phyloP scores from a whole-genome alignment of 2,113 vertebrate genomes.

The Brachyhypopomus occidentalis region DNA sequence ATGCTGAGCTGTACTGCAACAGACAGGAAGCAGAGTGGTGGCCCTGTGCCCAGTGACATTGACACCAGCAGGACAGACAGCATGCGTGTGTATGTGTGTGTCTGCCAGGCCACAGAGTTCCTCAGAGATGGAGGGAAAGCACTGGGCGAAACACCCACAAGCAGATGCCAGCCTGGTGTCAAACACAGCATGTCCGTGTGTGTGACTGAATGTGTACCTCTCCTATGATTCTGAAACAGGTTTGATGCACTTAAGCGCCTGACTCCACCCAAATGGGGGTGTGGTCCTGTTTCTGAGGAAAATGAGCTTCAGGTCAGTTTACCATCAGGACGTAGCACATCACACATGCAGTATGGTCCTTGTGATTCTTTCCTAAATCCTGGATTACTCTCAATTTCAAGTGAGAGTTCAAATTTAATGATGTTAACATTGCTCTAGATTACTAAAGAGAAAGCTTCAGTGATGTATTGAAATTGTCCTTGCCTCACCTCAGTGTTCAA shows the following conservation, averaged over 20 bases:
- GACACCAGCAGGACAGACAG: constrained; percentile 10
- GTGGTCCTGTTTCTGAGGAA: constrained; percentile 75
- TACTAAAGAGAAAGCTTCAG: too few relatives aligned
- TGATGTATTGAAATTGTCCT: too few relatives aligned
- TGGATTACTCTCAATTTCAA: too few relatives aligned
- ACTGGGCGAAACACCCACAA: constrained; percentile 27
- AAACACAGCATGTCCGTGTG: not conserved
- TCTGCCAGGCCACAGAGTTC: constrained; percentile 1
- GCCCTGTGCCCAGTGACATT: not conserved
- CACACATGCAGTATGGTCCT: not conserved
- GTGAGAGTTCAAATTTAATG: not conserved
- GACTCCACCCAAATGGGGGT: constrained; percentile 71
- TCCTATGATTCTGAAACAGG: constrained; percentile 76
- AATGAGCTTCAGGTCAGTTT: constrained; percentile 49
- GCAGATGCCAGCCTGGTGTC: constrained; percentile 28
- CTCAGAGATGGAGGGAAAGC: constrained; percentile 14
- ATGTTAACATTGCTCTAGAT: not conserved
- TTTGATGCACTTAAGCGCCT: constrained; percentile 78
- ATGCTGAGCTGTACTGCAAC: constrained; percentile 1
- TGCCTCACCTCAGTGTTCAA: too few relatives aligned
- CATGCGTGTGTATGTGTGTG: constrained; percentile 26
- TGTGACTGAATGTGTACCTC: constrained; percentile 65
- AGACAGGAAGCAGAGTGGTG: constrained; percentile 3
- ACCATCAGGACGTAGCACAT: not conserved
- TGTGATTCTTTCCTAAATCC: not conserved